Evolutionary conservation across 2,888 invertebrate genomes (phyloP), one percentile per base, ranked within the genome.

Genomic region (Acrocera orbiculus): DNA sequence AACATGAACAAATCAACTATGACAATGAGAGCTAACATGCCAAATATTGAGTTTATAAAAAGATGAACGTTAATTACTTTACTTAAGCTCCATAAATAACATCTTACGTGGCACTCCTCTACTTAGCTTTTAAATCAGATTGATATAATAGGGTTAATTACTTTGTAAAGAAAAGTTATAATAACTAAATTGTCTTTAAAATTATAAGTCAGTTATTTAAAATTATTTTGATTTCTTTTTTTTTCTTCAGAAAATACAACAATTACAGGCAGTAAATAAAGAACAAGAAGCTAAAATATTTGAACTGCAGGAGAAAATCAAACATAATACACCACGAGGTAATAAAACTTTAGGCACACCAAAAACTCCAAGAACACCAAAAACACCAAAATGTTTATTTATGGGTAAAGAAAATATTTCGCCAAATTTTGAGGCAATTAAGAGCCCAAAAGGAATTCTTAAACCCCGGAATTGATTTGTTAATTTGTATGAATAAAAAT

Each of bases 361-460:
- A 32, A 56, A 37, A 14, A 39, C 41, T n/a, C 43, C 43, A 14
- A 35, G 25, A 42, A 23, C 23, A 23, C 23, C 23, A 3, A 23
- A 58, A 13, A 58, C 60, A 27, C 52, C 58, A 42, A 59, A 60
- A 46, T 52, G 52, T 7, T 47, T 54, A 19, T 58, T 58, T 31
- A 46, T 53, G 26, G 59, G 58, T 33, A 60, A 60, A 42, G 59
- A 60, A 39, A 59, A 59, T 40, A 24, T 42, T 20, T 40, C 56
- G 25, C 55, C 56, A 27, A 47, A 5, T 5, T 11, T 56, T 8
- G 57, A 57, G 41, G 48, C 37, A 6, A 34, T 35, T 3, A 42
- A 57, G 45, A 56, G 56, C 38, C 50, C 56, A 38, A 57, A 57
- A 26, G 30, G 26, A 10, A 26, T 35, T 5, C 26, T 35, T 3